A percentile compares a stretch with the other conserved stretches of the same genome.
Conservation (phyloP, 2,888 invertebrate genomes). For the Chouioia cunea region DNA sequence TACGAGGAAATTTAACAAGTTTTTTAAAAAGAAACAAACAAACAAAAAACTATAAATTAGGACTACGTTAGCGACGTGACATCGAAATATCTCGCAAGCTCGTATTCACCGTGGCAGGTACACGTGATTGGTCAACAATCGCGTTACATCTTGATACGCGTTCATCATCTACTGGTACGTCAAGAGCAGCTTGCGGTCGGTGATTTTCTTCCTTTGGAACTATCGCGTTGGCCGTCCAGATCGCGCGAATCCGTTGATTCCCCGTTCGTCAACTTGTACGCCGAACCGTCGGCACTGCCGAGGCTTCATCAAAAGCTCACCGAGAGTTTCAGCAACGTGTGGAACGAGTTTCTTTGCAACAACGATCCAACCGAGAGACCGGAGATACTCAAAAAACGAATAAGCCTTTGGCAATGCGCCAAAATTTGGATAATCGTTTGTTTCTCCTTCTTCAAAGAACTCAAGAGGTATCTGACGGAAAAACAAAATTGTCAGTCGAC, state of each 20-base stretch:
- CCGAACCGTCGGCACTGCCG: constrained; percentile 72
- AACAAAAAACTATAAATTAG: constrained; percentile 67
- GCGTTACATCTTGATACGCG: constrained; percentile 72
- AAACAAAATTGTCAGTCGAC: background rate
- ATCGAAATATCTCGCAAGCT: constrained; percentile 80
- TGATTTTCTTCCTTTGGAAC: constrained; percentile 78
- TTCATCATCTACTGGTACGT: constrained; percentile 82
- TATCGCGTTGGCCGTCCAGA: constrained; percentile 47
- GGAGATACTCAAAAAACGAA: constrained; percentile 73
- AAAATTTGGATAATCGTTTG: constrained; percentile 77
- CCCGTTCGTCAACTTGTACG: constrained; percentile 62
- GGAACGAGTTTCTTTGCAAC: constrained; percentile 85
- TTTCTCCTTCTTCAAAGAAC: constrained; percentile 75
- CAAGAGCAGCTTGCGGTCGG: constrained; percentile 81
- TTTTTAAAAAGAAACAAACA: too few relatives aligned
- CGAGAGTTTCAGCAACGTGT: constrained; percentile 78
- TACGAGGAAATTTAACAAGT: background rate
- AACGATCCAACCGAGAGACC: constrained; percentile 84
- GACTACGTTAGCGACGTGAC: constrained; percentile 84
- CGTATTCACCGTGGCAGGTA: constrained; percentile 86
- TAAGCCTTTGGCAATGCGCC: constrained; percentile 74
- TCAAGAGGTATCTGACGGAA: constrained; percentile 70
- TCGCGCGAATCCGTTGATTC: constrained; percentile 55
- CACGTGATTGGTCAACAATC: constrained; percentile 72
- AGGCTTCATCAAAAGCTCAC: constrained; percentile 77